These are phyloP conservation scores for Rhinolophus ferrumequinum DNA, from an alignment of 2,113 vertebrate genomes.

Conservation along the genomic window DNA sequence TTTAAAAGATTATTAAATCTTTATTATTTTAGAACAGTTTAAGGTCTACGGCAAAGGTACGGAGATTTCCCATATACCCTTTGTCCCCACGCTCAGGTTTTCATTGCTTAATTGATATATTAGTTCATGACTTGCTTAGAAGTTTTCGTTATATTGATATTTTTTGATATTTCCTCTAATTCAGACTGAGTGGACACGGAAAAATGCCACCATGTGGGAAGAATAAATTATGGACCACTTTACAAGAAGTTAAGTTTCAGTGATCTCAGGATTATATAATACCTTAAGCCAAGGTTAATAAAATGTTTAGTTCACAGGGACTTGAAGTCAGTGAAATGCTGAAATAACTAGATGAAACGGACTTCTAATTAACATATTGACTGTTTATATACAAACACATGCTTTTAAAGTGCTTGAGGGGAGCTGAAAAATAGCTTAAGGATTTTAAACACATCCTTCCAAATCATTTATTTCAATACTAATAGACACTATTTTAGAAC, in stretches of 20 bases:
- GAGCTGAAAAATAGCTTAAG: background rate
- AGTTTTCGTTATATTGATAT: background rate
- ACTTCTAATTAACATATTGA: slow-evolving; percentile 69
- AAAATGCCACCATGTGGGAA: background rate
- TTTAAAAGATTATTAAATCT: background rate
- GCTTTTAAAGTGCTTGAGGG: slow-evolving; percentile 21
- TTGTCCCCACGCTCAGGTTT: background rate
- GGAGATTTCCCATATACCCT: background rate
- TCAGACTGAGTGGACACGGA: background rate
- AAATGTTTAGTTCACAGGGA: slow-evolving; percentile 39
- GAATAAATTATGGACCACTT: slow-evolving; percentile 36
- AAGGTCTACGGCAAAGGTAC: background rate
- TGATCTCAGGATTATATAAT: background rate
- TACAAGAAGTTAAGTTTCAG: background rate
- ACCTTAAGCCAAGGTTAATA: slow-evolving; percentile 28
- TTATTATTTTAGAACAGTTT: background rate
- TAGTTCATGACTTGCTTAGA: background rate
- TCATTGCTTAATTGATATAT: background rate
- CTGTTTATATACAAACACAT: slow-evolving; percentile 54
- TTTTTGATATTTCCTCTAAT: background rate
- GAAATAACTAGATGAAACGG: slow-evolving; percentile 52
- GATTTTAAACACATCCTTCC: slow-evolving; percentile 27
- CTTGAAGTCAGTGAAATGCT: slow-evolving; percentile 45
- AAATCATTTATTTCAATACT: slow-evolving; percentile 49
- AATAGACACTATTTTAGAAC: background rate